These are phyloP conservation scores for Camelus dromedarius DNA, from an alignment of 2,113 vertebrate genomes.

Conservation along the genomic window DNA sequence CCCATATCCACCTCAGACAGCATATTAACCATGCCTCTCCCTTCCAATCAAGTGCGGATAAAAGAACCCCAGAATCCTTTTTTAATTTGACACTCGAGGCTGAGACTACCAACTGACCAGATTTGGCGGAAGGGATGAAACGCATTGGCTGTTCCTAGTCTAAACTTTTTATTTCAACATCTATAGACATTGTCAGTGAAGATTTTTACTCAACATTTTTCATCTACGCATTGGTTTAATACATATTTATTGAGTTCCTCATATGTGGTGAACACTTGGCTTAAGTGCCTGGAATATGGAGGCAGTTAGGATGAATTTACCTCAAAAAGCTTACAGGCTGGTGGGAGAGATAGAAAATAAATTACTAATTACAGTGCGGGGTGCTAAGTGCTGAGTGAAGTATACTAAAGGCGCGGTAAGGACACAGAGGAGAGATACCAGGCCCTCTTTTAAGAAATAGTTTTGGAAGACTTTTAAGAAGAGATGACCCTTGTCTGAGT, in stretches of 20 bases:
- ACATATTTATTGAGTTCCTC: background rate
- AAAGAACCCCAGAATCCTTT: background rate
- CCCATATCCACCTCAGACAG: background rate
- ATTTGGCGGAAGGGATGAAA: background rate
- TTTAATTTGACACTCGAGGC: background rate
- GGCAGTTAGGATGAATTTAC: background rate
- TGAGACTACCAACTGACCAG: background rate
- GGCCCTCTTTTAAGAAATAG: background rate
- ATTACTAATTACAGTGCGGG: background rate
- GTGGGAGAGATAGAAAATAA: conserved; percentile 22
- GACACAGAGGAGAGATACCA: background rate
- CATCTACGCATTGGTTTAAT: background rate
- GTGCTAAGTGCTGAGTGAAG: background rate
- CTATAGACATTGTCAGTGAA: background rate
- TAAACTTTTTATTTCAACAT: background rate
- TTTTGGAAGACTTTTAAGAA: background rate
- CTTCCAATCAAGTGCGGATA: background rate
- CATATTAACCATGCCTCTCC: background rate
- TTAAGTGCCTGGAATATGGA: background rate
- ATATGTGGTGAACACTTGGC: background rate
- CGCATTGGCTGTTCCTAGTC: background rate
- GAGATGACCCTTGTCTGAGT: background rate
- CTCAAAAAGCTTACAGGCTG: background rate
- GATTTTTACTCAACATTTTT: background rate
- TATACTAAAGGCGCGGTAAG: background rate